These are phyloP conservation scores for Augochlorella aurata DNA, from an alignment of 2,888 invertebrate genomes.

Conservation along the genomic window DNA sequence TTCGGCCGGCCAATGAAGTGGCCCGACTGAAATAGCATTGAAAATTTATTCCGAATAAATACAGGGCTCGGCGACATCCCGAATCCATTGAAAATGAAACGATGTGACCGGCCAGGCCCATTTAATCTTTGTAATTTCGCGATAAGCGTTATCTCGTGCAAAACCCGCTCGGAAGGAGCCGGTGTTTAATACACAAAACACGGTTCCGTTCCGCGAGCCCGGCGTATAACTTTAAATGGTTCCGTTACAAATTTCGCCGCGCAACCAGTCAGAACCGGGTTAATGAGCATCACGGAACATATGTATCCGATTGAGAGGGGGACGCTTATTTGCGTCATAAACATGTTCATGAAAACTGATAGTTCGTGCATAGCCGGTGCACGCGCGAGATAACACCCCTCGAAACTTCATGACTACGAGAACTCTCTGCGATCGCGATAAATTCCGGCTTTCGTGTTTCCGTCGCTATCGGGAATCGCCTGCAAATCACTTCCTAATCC, in stretches of 20 bases:
- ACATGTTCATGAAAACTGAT: slow-evolving; percentile 68
- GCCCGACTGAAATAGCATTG: not conserved
- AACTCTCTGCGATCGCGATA: slow-evolving; percentile 75
- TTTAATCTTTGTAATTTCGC: slow-evolving; percentile 20
- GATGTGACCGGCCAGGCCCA: not conserved
- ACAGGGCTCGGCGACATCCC: not conserved
- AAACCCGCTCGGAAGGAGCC: slow-evolving; percentile 22
- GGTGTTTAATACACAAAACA: slow-evolving; percentile 33
- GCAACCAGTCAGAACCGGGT: slow-evolving; percentile 45
- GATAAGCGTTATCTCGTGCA: slow-evolving; percentile 33
- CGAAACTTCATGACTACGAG: slow-evolving; percentile 70
- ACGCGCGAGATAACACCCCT: slow-evolving; percentile 68
- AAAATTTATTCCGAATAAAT: slow-evolving; percentile 12
- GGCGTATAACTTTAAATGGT: slow-evolving; percentile 25
- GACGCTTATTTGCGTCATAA: slow-evolving; percentile 62
- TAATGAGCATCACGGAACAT: slow-evolving; percentile 62
- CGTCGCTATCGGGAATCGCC: slow-evolving; percentile 75
- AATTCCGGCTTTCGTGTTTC: slow-evolving; percentile 74
- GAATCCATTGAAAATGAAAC: slow-evolving; percentile 15
- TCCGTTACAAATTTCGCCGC: slow-evolving; percentile 40
- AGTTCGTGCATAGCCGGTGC: slow-evolving; percentile 67
- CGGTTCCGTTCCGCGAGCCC: slow-evolving; percentile 13
- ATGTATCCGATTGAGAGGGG: slow-evolving; percentile 44
- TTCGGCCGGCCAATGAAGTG: not conserved
- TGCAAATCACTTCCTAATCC: slow-evolving; percentile 77